These are phyloP conservation scores for Aplochiton taeniatus DNA, from an alignment of 2,797 vertebrate genomes.

Conservation along the genomic window DNA sequence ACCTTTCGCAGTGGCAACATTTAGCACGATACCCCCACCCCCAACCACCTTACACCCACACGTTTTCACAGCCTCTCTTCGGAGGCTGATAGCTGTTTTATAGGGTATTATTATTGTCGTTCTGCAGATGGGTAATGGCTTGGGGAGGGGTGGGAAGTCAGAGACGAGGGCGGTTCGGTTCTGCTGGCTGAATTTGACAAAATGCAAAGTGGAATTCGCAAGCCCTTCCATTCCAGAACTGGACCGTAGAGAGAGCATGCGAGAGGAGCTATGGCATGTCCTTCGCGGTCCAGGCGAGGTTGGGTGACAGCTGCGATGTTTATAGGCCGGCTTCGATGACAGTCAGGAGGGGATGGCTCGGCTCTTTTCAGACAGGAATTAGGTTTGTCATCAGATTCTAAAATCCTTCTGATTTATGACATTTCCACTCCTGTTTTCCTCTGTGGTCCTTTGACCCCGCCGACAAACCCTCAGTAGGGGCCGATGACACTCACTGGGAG, in stretches of 20 bases:
- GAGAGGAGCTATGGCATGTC: constrained; percentile 85
- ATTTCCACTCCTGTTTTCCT: constrained; percentile 70
- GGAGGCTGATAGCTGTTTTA: constrained; percentile 76
- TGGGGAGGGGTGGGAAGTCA: constrained; percentile 41
- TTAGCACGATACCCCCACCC: constrained; percentile 62
- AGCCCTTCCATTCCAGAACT: constrained; percentile 80
- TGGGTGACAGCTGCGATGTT: constrained; percentile 93
- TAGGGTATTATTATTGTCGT: constrained; percentile 77
- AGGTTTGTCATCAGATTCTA: constrained; percentile 90
- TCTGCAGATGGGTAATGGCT: constrained; percentile 79
- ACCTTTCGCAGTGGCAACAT: constrained; percentile 82
- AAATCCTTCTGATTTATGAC: constrained; percentile 87
- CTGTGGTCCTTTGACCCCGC: constrained; percentile 64
- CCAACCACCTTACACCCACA: background rate
- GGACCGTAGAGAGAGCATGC: constrained; percentile 77
- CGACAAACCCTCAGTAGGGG: constrained; percentile 58
- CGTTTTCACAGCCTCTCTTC: constrained; percentile 69
- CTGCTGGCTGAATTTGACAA: constrained; percentile 80
- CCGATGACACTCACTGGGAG: constrained; percentile 69
- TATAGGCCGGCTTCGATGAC: constrained; percentile 87
- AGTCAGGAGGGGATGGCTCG: constrained; percentile 77
- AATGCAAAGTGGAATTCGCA: constrained; percentile 85
- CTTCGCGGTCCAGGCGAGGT: constrained; percentile 74
- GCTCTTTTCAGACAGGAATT: constrained; percentile 86
- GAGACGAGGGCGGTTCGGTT: constrained; percentile 22